Evolutionary conservation across 2,888 invertebrate genomes (phyloP), one percentile per base, ranked within the genome.

Genomic region (Limenitis camilla): DNA sequence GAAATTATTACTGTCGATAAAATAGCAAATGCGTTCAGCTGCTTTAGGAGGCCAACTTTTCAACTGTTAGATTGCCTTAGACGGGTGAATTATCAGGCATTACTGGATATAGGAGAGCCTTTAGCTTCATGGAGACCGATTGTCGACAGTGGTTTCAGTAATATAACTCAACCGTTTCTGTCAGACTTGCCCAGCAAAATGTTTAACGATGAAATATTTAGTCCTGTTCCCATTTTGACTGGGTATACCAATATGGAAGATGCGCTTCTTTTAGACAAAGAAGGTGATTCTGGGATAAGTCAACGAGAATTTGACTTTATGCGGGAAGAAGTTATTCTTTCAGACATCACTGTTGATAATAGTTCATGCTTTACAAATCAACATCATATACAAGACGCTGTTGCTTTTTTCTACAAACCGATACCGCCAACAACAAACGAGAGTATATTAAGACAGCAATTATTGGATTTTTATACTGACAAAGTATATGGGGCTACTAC

Each of bases 171-270:
- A 32, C 88, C 91, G 0, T 94, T 95, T 68, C 77, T 95, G 40
- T 86, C 92, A 32, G 92, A 91, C 62, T 82, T 90, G 46, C 94
- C 94, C 0, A 89, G 85, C 55, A 88, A 83, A 61, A 75, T 91
- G 47, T 90, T 93, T 54, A 89, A 90, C 60, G 86, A 81, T 48
- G 92, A 91, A 7, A 87, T 88, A 31, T 91, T 90, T 58, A 88
- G 90, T 53, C 90, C 92, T 49, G 91, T 94, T 0, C 94, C 95
- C 0, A 67, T 94, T 9, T 74, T 95, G 62, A 89, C 91, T n/a
- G 94, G 94, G 0, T 94, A 91, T 63, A 94, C 95, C 0, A 92
- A 93, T 62, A 95, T 94, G 92, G 95, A 95, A 78, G 93, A 94
- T 63, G 92, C 92, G 6, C 72, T 94, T 1, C 86, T 91, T n/a